Evolutionary conservation across 2,797 vertebrate genomes (phyloP).

Genomic region (Falco novaeseelandiae): DNA sequence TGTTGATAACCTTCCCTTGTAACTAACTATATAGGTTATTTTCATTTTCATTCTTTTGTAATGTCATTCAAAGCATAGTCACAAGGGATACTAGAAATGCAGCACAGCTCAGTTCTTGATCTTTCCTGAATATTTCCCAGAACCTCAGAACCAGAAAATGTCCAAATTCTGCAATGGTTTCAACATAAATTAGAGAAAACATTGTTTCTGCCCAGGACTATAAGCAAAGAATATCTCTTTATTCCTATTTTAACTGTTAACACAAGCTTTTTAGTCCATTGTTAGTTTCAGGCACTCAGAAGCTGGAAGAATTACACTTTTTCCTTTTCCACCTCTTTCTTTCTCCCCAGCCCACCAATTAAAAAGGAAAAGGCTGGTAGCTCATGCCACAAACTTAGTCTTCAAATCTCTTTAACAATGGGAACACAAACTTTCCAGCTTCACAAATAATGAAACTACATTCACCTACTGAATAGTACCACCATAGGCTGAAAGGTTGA

Average conservation of each 20-base stretch:
- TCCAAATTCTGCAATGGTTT: neutral
- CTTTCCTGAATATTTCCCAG: neutral
- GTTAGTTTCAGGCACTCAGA: neutral
- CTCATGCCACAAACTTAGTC: neutral
- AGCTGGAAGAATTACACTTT: neutral
- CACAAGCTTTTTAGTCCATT: neutral
- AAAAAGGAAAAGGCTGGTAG: neutral
- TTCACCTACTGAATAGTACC: neutral
- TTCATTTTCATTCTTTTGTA: neutral
- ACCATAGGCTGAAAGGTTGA: neutral
- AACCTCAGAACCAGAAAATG: neutral
- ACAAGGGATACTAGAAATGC: neutral
- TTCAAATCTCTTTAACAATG: neutral
- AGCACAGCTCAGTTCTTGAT: neutral
- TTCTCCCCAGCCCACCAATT: neutral
- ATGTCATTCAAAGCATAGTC: neutral
- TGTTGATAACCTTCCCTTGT: neutral
- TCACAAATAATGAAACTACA: neutral
- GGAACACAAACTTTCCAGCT: neutral
- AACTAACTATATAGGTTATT: neutral
- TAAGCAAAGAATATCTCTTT: neutral
- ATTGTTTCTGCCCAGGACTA: neutral
- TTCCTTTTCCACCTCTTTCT: neutral
- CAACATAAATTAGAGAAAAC: neutral
- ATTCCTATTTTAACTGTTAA: neutral